Evolutionary conservation across 2,797 vertebrate genomes (phyloP), one percentile per base, ranked within the genome.

Genomic region (Spondyliosoma cantharus): DNA sequence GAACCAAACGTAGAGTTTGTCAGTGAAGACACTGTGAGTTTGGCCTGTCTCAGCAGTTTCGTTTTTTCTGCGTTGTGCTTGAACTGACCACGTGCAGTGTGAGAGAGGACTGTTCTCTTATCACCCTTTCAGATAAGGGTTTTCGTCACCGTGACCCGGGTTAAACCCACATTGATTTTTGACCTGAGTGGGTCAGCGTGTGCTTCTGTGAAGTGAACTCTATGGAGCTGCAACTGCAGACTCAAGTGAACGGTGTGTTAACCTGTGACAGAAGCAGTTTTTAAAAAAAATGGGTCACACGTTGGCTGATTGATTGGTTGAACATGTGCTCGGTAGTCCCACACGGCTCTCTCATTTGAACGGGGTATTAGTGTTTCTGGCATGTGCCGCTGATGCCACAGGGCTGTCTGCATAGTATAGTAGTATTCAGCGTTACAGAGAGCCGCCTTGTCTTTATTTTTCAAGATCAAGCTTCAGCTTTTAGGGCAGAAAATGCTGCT

Each of bases 391-490:
- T 52, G 75, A 76, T 74, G 76, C 86, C 89, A 89, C 79, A 32
- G 86, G 86, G 83, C 88, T 84, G 76, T 86, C 75, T 92, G 87
- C 77, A 76, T 81, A 69, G 62, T 75, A 77, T 72, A 82, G 75
- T 48, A 62, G n/a, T 58, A 61, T 27, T 70, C 75, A 78, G 61
- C 32, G 19, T 70, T 59, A 64, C 71, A 81, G 63, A 74, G 27
- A 85, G 81, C 67, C 14, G 48, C 4, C 76, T 78, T 91, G 83
- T 91, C 88, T 87, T 86, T 82, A 80, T 82, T 87, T 87, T 78
- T 89, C 80, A 16, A 88, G 82, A 90, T 90, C 82, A 86, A 90
- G 70, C 84, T 53, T 78, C 66, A 60, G 87, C 81, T 92, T 92
- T 90, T 78, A 81, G 83, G 82, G 83, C 82, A 89, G 68, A 84